Base-by-base conservation (phyloP, 2,888 invertebrate species). In the Panopea generosa region DNA sequence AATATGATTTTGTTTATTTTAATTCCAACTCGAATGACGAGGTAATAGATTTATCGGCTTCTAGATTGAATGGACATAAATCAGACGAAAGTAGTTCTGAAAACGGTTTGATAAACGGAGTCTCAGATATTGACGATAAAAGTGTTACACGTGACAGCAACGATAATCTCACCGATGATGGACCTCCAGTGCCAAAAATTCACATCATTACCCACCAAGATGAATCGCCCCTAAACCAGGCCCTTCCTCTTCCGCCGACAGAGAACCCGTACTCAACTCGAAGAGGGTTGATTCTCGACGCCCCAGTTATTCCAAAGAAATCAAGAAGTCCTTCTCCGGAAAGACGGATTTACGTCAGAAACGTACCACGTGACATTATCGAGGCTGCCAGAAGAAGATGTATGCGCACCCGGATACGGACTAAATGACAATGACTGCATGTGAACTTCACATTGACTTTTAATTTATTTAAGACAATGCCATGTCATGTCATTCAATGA, bases 271-370 rank as follows among this genome's bases (percentile, higher is more conserved):
- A 91, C 77, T 89, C 91, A 4, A 85, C 85, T 9, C 70, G 91
- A 29, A 62, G 92, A 16, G 90, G 91, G 49, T 83, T 90, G 18
- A 91, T 91, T 69, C 83, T 92, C 11, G 91, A 91, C 60, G 90
- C 91, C 11, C 92, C 92, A n/a, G 79, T 83, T 33, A 83, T 89
- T 14, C 89, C 87, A 2, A 88, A 87, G 55, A 74, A 85, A 45
- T 78, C 83, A n/a, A 71, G 87, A 22, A 89, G 87, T 65, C 89
- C 89, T 0, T 89, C 89, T 43, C 90, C 89, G 4, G 90, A 90
- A 49, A 77, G 90, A 27, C 79, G 87, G 2, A 62, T 77, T 7
- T 89, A 90, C 52, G 85, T 87, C 14, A 82, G 91, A 38, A 87
- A 83, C 33, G 84, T 86, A 18, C 88, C 89, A 6, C 76, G 88